These are phyloP conservation scores for Hirudo medicinalis DNA, from an alignment of 1,140 invertebrate genomes.

Conservation along the genomic window DNA sequence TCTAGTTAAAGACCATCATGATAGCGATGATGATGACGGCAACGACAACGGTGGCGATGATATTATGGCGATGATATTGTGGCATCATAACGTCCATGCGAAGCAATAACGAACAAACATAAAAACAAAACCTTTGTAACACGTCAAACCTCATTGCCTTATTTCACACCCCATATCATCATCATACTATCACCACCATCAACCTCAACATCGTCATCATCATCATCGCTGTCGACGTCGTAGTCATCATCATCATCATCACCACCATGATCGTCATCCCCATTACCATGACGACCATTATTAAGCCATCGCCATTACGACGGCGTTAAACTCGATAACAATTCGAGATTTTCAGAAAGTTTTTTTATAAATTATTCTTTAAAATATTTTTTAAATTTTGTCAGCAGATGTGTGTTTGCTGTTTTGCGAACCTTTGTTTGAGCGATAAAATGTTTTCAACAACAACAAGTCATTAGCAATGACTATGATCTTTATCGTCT, in stretches of 20 bases:
- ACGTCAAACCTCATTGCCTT: too few relatives aligned
- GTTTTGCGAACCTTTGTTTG: too few relatives aligned
- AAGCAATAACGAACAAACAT: background rate
- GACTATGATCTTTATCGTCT: background rate
- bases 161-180: background rate
- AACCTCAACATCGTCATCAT: background rate
- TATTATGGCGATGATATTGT: background rate
- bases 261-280: background rate
- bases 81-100: background rate
- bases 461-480: background rate
- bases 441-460: too few relatives aligned
- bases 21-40: background rate
- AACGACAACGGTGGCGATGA: background rate
- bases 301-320: background rate
- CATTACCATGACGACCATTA: background rate
- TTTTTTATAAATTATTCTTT: too few relatives aligned
- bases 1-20: background rate
- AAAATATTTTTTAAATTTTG: too few relatives aligned
- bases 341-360: background rate
- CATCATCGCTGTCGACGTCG: background rate
- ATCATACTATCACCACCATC: background rate
- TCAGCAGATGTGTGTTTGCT: too few relatives aligned
- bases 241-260: background rate
- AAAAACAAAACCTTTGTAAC: background rate
- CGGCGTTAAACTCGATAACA: background rate